Conservation (phyloP, 2,888 invertebrate species). For the Augiades crinisus region DNA sequence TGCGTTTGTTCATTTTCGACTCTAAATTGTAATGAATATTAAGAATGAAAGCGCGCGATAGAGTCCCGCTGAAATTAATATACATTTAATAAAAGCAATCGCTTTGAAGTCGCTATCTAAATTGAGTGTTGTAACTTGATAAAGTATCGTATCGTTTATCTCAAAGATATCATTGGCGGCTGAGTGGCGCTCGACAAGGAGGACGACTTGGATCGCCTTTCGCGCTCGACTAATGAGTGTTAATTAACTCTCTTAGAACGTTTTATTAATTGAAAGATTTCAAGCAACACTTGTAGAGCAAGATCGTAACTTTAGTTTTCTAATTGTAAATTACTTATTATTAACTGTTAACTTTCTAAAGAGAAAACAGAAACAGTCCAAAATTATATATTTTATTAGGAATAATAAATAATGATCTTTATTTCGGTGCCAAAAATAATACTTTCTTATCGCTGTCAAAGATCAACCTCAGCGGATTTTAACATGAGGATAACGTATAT, state of each 20-base stretch:
- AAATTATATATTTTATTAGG: too few species aligned
- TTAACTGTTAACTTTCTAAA: too few species aligned
- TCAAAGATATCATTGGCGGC: conserved; percentile 8
- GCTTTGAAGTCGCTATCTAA: conserved; percentile 30
- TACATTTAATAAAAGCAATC: conserved; percentile 33
- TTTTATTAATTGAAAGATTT: neutral
- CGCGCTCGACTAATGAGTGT: conserved; percentile 9
- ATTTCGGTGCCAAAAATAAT: too few species aligned
- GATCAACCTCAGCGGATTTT: too few species aligned
- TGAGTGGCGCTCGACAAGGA: neutral
- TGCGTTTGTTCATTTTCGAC: conserved; percentile 15
- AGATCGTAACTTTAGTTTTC: too few species aligned
- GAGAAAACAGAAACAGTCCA: too few species aligned
- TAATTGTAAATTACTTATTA: too few species aligned
- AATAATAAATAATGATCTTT: too few species aligned
- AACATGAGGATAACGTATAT: too few species aligned
- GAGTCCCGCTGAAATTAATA: conserved; percentile 27
- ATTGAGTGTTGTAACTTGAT: conserved; percentile 31
- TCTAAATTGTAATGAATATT: conserved; percentile 23
- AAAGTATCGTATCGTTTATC: conserved; percentile 19
- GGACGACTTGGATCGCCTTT: conserved; percentile 2
- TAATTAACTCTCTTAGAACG: neutral
- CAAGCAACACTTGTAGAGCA: neutral
- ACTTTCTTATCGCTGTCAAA: too few species aligned
- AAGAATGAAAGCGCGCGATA: conserved; percentile 11